Evolutionary conservation across 2,113 vertebrate genomes (phyloP), one percentile per base, ranked within the genome.

Genomic region (Xiphias gladius): DNA sequence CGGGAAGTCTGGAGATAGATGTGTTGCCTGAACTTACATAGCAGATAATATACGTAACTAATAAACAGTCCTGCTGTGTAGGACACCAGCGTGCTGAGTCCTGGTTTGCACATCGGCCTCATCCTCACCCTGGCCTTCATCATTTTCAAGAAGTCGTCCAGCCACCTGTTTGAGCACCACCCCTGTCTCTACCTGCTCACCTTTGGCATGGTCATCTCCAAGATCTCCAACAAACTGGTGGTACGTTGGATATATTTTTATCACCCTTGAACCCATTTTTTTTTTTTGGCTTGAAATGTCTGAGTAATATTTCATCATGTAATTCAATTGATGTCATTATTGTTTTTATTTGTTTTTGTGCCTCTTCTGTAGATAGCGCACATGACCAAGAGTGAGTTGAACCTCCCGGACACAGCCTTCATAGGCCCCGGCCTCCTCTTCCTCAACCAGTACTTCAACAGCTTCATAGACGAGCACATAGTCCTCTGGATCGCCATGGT

Each of bases 391-490:
- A 99, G 98, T 90, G 97, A 98, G 94, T 93, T 99, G 59, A 92
- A 94, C 89, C 96, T 99, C 86, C 96, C 96, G 48, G 98, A 99
- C 83, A 96, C 96, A n/a, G 96, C 97, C 41, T 99, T 99, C 87
- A 94, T 98, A 48, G 98, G 98, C 30, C 98, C 98, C 20, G 97
- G 96, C 62, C 96, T 99, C 78, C 95, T 99, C 78, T 96, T 99
- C 96, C 95, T 99, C 91, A 96, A 99, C 94, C 98, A 99, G 85
- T 99, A 99, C 87, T 99, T 99, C 93, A 97, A 97, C 94, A 97
- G 96, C 92, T 98, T 98, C 83, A 75, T 99, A 69, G 95, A 99
- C 26, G 98, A 99, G 92, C 94, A 98, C 87, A 85, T 97, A 79
- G 95, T 99, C 86, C 95, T 99, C 1, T 99, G 97, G 97, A 91